Conservation (phyloP, 2,888 invertebrate genomes). For the Miltochrista miniata region DNA sequence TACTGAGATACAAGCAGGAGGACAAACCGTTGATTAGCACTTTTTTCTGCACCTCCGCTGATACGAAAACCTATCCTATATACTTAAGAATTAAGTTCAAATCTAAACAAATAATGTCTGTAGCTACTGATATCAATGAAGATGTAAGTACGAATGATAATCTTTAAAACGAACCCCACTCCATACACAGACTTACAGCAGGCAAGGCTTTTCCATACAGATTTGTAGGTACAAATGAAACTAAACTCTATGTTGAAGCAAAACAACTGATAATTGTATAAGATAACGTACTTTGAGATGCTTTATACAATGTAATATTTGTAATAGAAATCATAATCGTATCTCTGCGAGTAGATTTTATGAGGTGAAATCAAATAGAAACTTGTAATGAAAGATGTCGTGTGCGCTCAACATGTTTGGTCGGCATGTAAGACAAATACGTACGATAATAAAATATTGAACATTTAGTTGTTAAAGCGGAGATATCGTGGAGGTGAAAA, state of each 20-base stretch:
- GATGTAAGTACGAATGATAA: conserved; percentile 43
- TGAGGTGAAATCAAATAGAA: conserved; percentile 82
- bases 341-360: conserved; percentile 73
- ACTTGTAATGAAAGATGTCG: conserved; percentile 81
- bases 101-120: conserved; percentile 33
- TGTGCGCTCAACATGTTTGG: conserved; percentile 71
- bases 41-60: conserved; percentile 44
- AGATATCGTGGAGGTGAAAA: conserved; percentile 61
- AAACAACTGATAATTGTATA: conserved; percentile 37
- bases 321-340: conserved; percentile 81
- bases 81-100: conserved; percentile 31
- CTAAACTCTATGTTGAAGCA: conserved; percentile 39
- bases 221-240: conserved; percentile 30
- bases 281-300: conserved; percentile 37
- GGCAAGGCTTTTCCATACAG: conserved; percentile 7
- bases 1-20: conserved; percentile 59
- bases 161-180: conserved; percentile 49
- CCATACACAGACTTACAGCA: conserved; percentile 38
- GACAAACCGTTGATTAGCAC: conserved; percentile 73
- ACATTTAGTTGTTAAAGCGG: conserved; percentile 71
- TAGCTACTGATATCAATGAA: conserved; percentile 35
- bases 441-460: conserved; percentile 76
- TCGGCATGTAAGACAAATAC: conserved; percentile 73
- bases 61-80: conserved; percentile 45
- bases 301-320: conserved; percentile 72